Conservation (phyloP, 2,113 vertebrate species). For the Condylura cristata region DNA sequence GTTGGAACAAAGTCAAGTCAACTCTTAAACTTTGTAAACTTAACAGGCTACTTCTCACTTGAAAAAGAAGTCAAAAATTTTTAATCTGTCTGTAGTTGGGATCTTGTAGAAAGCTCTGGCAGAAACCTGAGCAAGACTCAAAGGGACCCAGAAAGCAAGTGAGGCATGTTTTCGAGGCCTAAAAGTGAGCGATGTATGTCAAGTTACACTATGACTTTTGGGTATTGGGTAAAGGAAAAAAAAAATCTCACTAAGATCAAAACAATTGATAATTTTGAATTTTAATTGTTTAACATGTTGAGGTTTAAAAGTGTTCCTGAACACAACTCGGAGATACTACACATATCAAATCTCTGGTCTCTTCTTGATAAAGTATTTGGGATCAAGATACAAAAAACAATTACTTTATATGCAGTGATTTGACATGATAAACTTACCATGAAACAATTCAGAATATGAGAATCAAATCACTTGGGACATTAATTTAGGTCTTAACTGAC, state of each 20-base stretch:
- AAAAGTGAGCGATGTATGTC: neutral
- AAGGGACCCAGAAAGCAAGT: neutral
- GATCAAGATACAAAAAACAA: neutral
- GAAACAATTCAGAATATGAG: conserved; percentile 30
- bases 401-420: neutral
- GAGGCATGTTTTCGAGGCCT: too few species aligned
- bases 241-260: neutral
- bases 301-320: conserved; percentile 10
- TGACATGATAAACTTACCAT: neutral
- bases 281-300: conserved; percentile 1
- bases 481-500: neutral
- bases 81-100: conserved; percentile 26
- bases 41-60: neutral
- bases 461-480: neutral
- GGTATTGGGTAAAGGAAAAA: neutral
- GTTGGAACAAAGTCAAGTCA: neutral
- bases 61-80: neutral
- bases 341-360: neutral
- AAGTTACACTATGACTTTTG: neutral
- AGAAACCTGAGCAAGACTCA: neutral
- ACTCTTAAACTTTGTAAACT: neutral
- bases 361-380: neutral
- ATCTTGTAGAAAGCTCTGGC: neutral
- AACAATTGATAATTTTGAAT: conserved; percentile 18
- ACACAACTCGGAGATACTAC: neutral